Evolutionary conservation across 2,888 invertebrate species (phyloP), one percentile per base, ranked within the genome.

Genomic region (Xylocampa areola): DNA sequence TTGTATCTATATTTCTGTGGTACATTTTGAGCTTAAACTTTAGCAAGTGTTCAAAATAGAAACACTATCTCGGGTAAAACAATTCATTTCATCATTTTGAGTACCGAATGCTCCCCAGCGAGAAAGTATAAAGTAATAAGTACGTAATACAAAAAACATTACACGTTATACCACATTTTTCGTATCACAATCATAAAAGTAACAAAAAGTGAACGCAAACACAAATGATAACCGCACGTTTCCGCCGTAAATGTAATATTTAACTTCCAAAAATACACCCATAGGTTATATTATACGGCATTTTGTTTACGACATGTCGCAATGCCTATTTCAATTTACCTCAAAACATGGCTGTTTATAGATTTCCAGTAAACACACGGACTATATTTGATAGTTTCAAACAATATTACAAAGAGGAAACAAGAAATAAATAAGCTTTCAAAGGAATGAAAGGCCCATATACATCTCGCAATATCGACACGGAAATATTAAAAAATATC

Each of bases 401-500:
- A 23, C 39, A 53, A 73, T 67, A 68, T 70, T 62, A 59, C 52
- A 63, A 68, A 69, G 36, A 51, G 49, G 54, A 62, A 77, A 75
- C 60, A 66, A 29, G 67, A 68, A 72, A 74, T 66, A 79, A 77
- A 72, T 59, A 68, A 68, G 72, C 68, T 63, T 76, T 74, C 65
- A 69, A 68, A 74, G 63, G 49, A 61, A 73, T 65, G 65, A 73
- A 77, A 72, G 53, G 41, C 44, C 63, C 72, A 58, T 68, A 58
- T 68, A 61, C 66, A 51, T 68, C 60, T 65, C 44, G 37, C 49
- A 35, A 29, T 45, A 10, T 63, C 59, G 49, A 59, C 62, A 51
- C 53, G 53, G 54, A 80, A 76, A 80, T 80, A 81, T 80, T 76
- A 73, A 77, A 80, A 80, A 75, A 82, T 76, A 71, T 67, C 58